Conservation (phyloP, 2,113 vertebrate species). For the Sebastes fasciatus region DNA sequence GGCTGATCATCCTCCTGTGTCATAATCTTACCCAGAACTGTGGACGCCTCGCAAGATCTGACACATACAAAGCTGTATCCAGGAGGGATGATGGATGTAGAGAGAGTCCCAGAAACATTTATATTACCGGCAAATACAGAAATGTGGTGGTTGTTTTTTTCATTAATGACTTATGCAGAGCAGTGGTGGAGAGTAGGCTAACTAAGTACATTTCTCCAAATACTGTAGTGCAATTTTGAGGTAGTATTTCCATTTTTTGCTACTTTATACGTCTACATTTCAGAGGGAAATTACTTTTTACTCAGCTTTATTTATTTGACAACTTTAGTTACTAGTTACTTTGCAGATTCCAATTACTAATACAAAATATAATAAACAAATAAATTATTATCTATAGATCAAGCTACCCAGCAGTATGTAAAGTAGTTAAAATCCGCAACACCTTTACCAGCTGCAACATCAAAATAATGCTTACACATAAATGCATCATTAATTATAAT, state of each 20-base stretch:
- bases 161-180: neutral
- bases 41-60: conserved; percentile 26
- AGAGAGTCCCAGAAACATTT: conserved; percentile 62
- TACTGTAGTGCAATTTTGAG: neutral
- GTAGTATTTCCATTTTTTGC: neutral
- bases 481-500: neutral
- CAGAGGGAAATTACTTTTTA: neutral
- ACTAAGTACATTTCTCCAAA: neutral
- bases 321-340: neutral
- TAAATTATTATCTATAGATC: neutral
- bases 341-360: neutral
- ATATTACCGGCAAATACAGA: conserved; percentile 34
- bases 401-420: neutral
- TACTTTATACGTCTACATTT: neutral
- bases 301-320: neutral
- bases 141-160: neutral
- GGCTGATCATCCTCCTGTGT: conserved; percentile 23
- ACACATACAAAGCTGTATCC: conserved; percentile 26
- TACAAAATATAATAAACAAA: neutral
- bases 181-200: neutral
- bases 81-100: conserved; percentile 40
- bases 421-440: neutral
- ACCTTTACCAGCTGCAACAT: neutral
- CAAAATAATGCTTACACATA: no score
- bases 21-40: conserved; percentile 54